Base-by-base conservation (phyloP, 2,113 vertebrate genomes). In the Porphyrio hochstetteri region DNA sequence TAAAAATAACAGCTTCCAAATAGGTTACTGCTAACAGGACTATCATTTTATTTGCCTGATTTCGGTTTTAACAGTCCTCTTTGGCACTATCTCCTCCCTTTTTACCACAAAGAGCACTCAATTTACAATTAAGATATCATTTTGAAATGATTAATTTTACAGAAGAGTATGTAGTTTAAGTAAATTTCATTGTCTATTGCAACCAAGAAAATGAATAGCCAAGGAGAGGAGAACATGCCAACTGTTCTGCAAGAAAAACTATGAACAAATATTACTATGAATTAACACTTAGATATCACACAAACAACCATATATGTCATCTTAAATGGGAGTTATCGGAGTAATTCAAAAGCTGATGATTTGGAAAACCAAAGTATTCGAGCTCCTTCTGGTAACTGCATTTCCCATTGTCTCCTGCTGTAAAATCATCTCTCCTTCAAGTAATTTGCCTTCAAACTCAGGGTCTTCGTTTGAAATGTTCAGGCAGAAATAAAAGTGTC, bases 301-400 rank as follows among this genome's bases (percentile, higher is more conserved):
- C 53, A 93, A 92, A 94, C 29, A 95, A 44, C 40, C 95, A 93
- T 96, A 96, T 87, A 95, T 88, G 53, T 67, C 88, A 78, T 78
- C 83, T 88, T 97, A 95, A 97, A 96, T 91, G 38, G 59, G 95
- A 97, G 85, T 81, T 64, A 90, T 94, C 67, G 48, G 44, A 95
- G 81, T 92, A 85, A 94, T 96, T 97, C 80, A 96, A 86, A 95
- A 97, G 63, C 91, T 92, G 91, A 97, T 95, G 67, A 89, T 92
- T 97, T 96, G 75, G 70, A 96, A 97, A 97, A 96, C 71, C 74
- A 88, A 94, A 92, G 88, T 61, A 94, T 95, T 90, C 1, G 9
- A 96, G 68, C n/a, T 96, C 87, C 92, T 93, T 88, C 92, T 95
- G 88, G 57, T 84, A 94, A 88, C 36, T 65, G 69, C 50, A 70